phyloP scores from a whole-genome alignment of 1,140 invertebrate genomes.

The Drosophila mojavensis region DNA sequence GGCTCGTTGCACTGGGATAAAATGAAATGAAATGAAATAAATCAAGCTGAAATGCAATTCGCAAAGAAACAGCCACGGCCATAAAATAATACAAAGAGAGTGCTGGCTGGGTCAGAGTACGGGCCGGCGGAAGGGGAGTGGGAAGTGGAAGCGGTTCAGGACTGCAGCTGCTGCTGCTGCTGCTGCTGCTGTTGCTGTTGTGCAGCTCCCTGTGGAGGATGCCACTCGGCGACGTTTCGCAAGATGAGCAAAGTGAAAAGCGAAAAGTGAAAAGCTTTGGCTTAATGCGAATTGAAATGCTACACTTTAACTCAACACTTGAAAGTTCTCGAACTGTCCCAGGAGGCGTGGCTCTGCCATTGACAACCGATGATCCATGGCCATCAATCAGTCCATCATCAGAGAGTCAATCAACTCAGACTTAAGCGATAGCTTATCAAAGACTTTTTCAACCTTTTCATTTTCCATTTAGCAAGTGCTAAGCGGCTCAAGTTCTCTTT shows the following conservation, averaged over 20 bases:
- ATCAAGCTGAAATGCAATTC: conserved; percentile 82
- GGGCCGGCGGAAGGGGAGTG: not conserved
- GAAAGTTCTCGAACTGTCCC: conserved; percentile 15
- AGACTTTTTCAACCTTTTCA: not conserved
- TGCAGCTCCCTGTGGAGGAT: not conserved
- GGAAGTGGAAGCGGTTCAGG: too few relatives aligned
- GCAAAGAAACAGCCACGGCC: conserved; percentile 73
- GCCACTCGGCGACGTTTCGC: conserved; percentile 32
- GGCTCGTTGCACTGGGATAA: conserved; percentile 54
- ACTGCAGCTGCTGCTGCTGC: not conserved
- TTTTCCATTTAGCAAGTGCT: too few relatives aligned
- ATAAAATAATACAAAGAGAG: conserved; percentile 66
- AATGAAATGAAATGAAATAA: conserved; percentile 80
- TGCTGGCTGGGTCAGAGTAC: not conserved
- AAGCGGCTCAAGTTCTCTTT: too few relatives aligned
- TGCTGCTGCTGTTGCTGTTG: not conserved
- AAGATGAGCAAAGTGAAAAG: conserved; percentile 59
- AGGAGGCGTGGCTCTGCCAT: not conserved
- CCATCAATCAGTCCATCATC: conserved; percentile 7
- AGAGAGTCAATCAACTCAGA: conserved; percentile 3
- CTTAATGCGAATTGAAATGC: conserved; percentile 74
- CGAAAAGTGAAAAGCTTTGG: conserved; percentile 46
- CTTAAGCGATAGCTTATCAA: not conserved
- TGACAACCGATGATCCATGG: conserved; percentile 7
- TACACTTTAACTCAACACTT: conserved; percentile 57